These are phyloP conservation scores for Sternarchorhynchus goeldii DNA, from an alignment of 2,797 vertebrate genomes.

Conservation along the genomic window DNA sequence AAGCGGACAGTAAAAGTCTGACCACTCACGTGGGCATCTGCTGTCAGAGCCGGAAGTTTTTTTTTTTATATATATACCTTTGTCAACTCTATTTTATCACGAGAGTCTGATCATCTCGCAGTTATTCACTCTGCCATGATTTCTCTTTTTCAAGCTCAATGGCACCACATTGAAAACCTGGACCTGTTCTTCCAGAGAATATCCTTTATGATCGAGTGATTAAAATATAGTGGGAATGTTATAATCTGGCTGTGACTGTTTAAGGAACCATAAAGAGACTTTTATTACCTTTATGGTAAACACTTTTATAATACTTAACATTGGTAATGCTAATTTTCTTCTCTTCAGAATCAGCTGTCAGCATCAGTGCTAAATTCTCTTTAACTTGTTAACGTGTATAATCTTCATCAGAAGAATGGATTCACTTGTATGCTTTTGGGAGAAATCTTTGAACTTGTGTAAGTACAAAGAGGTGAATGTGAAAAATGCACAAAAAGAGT, in stretches of 20 bases:
- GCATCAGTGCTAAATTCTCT: slow-evolving; percentile 59
- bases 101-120: background rate
- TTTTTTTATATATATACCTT: background rate
- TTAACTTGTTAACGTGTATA: slow-evolving; percentile 91
- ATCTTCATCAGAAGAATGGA: slow-evolving; percentile 99
- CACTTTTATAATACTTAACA: too few relatives aligned
- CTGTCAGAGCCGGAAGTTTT: background rate
- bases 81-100: background rate
- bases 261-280: background rate
- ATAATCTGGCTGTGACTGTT: background rate
- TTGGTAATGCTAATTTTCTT: background rate
- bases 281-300: background rate
- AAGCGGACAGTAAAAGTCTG: too few relatives aligned
- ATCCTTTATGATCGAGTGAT: slow-evolving; percentile 82
- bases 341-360: background rate
- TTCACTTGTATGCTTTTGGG: slow-evolving; percentile 98
- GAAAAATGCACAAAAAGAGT: background rate
- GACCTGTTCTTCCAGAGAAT: slow-evolving; percentile 99
- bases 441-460: slow-evolving; percentile 97
- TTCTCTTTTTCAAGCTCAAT: slow-evolving; percentile 81
- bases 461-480: slow-evolving; percentile 69
- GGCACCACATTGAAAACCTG: slow-evolving; percentile 98
- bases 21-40: background rate
- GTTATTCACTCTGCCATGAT: background rate
- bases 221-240: background rate